Base-by-base conservation (phyloP, 1,140 invertebrate species). In the Nylanderia fulva region DNA sequence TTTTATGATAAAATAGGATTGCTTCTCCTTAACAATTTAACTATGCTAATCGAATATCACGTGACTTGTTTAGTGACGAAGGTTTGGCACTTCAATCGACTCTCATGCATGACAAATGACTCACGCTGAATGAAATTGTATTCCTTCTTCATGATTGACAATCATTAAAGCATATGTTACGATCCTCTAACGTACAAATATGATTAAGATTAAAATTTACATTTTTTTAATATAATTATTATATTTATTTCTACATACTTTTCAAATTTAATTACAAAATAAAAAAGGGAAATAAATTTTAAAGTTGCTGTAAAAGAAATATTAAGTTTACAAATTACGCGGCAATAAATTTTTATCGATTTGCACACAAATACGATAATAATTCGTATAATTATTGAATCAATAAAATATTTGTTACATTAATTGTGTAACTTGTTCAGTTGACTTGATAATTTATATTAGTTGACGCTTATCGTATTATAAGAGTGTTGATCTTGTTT, bases 121-220 rank as follows among this genome's bases (percentile, higher is more conserved):
- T 45, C 29, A 77, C 60, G 48, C 66, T 27, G 29, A 66, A 77
- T 77, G 42, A 77, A 52, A 77, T 77, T 77, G 39, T 77, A 77
- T 77, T 77, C 61, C 42, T 4, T 45, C 13, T 45, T 48, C 45
- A 77, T 45, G 75, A 66, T 54, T 15, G 75, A 77, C 60, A 64
- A 36, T 77, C 60, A n/a, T 33, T 48, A 48, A 39, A 63, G 63
- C 36, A 39, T 42, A 1, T 66, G 42, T 52, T 52, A 61, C 61
- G 52, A 66, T 54, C 61, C 24, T 66, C n/a, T 29, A 7, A 64
- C 27, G 18, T 33, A 21, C 8, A 48, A 18, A 18, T 45, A 45
- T 45, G 24, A 75, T 45, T 63, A 27, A 76, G 24, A 75, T 45
- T 63, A 27, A 76, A 45, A 64, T 63, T 33, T 27, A 45, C 29